phyloP scores from a whole-genome alignment of 2,113 vertebrate species.

The Marmota flaviventris region DNA sequence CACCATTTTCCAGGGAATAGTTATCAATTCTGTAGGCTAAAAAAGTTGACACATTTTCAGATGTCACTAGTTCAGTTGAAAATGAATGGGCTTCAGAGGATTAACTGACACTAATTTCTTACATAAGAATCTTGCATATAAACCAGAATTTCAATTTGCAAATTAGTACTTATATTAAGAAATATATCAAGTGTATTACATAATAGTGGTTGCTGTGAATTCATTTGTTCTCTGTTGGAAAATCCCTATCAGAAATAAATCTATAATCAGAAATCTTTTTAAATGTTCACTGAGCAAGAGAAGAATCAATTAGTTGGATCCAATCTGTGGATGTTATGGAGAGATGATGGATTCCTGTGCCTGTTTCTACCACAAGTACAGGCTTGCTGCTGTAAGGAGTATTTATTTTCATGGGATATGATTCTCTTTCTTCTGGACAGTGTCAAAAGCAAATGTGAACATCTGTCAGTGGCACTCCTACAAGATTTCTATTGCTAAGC shows the following conservation, averaged over 20 bases:
- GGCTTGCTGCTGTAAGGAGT: background rate
- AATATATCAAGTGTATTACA: background rate
- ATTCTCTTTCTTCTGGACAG: background rate
- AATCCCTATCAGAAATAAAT: slow-evolving; percentile 5
- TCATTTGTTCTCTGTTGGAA: background rate
- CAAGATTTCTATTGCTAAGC: background rate
- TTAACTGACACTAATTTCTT: background rate
- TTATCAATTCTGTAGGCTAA: background rate
- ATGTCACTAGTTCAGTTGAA: background rate
- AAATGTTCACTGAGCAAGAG: background rate
- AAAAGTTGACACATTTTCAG: slow-evolving; percentile 21
- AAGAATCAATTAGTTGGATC: background rate
- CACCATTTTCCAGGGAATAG: slow-evolving; percentile 26
- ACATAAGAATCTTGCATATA: background rate
- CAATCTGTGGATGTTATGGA: background rate
- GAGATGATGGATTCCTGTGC: background rate
- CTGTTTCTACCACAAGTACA: background rate
- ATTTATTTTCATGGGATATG: background rate
- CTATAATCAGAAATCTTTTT: background rate
- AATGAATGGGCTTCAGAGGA: background rate
- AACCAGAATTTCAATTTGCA: background rate
- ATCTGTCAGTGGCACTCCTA: background rate
- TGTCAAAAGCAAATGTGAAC: background rate
- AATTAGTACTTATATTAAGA: slow-evolving; percentile 6
- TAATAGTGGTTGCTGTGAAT: background rate